Percentiles rank a stretch among this genome's conserved stretches.
Evolutionary conservation across 1,140 invertebrate species (phyloP).

Genomic region (Helicoverpa armigera): DNA sequence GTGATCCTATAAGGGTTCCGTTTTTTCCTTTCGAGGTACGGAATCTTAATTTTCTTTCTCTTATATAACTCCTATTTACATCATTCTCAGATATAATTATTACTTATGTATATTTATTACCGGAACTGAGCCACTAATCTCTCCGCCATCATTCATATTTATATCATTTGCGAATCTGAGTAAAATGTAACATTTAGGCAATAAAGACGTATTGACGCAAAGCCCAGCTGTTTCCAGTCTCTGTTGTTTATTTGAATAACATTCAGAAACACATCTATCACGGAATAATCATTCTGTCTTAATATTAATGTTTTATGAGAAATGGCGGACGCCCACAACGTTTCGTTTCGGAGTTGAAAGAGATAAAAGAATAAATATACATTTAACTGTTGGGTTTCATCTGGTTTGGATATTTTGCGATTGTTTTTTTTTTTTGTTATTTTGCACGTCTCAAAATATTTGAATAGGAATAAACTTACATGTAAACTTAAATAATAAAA

Average conservation of each 20-base stretch:
- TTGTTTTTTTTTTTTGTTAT: background rate
- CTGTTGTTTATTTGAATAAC: background rate
- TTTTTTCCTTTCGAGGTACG: too few species aligned
- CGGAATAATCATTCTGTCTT: background rate
- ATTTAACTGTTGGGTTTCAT: background rate
- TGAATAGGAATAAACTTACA: too few species aligned
- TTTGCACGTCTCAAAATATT: background rate
- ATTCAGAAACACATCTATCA: slow-evolving; percentile 21
- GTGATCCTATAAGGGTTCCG: too few species aligned
- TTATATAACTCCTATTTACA: too few species aligned
- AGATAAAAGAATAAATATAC: slow-evolving; percentile 17
- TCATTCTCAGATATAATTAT: too few species aligned
- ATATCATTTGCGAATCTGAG: too few species aligned
- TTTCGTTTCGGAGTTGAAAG: background rate
- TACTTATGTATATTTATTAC: too few species aligned
- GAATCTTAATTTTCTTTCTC: too few species aligned
- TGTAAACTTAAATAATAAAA: too few species aligned
- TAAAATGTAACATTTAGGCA: background rate
- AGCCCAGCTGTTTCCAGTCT: background rate
- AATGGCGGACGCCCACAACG: background rate
- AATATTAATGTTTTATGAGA: slow-evolving; percentile 3
- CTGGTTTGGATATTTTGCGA: background rate
- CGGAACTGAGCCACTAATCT: too few species aligned
- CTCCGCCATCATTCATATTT: too few species aligned
- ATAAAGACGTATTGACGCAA: background rate